Evolutionary conservation across 2,888 invertebrate genomes (phyloP), one percentile per base, ranked within the genome.

Genomic region (Elegia similella): DNA sequence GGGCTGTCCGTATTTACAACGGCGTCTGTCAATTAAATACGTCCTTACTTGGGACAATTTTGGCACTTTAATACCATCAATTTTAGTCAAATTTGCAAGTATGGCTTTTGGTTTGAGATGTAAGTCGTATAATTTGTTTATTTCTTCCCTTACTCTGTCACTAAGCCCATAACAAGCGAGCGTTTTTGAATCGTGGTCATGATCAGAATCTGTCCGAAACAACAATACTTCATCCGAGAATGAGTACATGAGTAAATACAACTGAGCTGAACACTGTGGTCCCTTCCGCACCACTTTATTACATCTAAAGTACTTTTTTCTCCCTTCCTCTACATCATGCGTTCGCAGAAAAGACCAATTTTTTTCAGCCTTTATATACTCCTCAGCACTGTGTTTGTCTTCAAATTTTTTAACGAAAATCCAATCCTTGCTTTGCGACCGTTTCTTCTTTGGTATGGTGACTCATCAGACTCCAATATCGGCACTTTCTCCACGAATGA

Each of bases 371-470:
- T 60, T 61, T 52, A 65, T 55, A 16, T 53, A 54, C 42, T 48
- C 56, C 43, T 52, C 43, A 43, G 56, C 44, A 52, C 52, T 55
- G 30, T 56, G 44, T 56, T 42, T 57, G 60, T 60, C 29, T 53
- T 61, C 52, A 63, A 65, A 63, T 55, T 59, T 65, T 56, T 61
- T 58, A 55, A 59, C 56, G 55, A 65, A 61, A 54, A 58, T 59
- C 65, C 63, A 63, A n/a, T n/a, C n/a, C n/a, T n/a, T n/a, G n/a
- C n/a, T n/a, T n/a, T n/a, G n/a, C n/a, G n/a, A n/a, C n/a, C n/a
- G n/a, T n/a, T n/a, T n/a, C n/a, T n/a, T n/a, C n/a, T n/a, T n/a
- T n/a, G n/a, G n/a, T n/a, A n/a, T n/a, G n/a, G n/a, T n/a, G n/a
- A n/a, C n/a, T n/a, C n/a, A n/a, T n/a, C n/a, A n/a, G n/a, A n/a